phyloP scores from a whole-genome alignment of 2,888 invertebrate genomes.

The Zhengitettix transpicula region DNA sequence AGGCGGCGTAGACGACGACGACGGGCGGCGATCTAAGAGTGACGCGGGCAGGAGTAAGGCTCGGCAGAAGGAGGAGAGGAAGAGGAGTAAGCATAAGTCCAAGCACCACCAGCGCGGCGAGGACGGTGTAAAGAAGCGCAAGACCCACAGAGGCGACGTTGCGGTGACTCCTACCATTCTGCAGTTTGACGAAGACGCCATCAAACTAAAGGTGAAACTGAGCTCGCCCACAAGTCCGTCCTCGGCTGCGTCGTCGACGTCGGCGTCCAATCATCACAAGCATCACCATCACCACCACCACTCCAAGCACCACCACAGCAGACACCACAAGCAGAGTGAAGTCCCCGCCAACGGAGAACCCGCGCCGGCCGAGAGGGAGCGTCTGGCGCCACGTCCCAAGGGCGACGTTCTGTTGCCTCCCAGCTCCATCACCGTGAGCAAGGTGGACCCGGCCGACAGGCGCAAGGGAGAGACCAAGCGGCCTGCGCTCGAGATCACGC shows the following conservation, averaged over 20 bases:
- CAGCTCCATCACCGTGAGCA: conserved; percentile 26
- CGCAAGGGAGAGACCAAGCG: conserved; percentile 20
- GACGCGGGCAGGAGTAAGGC: neutral
- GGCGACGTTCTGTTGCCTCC: conserved; percentile 19
- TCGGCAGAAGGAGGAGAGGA: neutral
- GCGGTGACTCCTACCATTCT: conserved; percentile 8
- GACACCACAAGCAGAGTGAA: conserved; percentile 22
- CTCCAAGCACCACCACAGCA: conserved; percentile 5
- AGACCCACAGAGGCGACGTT: conserved; percentile 1
- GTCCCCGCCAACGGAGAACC: conserved; percentile 26
- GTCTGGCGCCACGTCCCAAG: neutral
- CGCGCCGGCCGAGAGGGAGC: conserved; percentile 22
- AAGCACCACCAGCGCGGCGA: conserved; percentile 5
- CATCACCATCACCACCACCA: conserved; percentile 9
- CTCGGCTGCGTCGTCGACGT: neutral
- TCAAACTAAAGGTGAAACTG: conserved; percentile 11
- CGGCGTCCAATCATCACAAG: neutral
- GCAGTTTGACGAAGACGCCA: conserved; percentile 10
- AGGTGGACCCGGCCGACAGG: conserved; percentile 25
- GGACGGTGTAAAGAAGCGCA: conserved; percentile 3
- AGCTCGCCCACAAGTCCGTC: conserved; percentile 1
- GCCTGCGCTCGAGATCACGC: conserved; percentile 20
- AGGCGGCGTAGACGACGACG: conserved; percentile 1
- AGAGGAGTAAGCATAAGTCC: conserved; percentile 10
- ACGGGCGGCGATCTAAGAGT: conserved; percentile 2